Percentiles rank a stretch among this genome's conserved stretches.
Conservation (phyloP, 2,888 invertebrate genomes). For the Drosophila borealis region DNA sequence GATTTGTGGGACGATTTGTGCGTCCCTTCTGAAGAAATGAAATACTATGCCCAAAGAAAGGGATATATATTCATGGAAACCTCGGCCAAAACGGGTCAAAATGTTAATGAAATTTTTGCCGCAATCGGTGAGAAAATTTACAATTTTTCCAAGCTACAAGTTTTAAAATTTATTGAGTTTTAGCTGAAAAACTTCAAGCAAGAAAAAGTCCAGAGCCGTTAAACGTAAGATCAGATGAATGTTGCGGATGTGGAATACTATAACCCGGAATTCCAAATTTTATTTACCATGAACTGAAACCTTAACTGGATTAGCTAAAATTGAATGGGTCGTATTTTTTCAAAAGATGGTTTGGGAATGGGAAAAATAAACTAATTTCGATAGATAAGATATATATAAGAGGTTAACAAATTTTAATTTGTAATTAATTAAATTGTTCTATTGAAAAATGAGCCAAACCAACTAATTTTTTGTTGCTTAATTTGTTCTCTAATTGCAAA, state of each 20-base stretch:
- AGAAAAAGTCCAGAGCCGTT: background rate
- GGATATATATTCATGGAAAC: slow-evolving; percentile 44
- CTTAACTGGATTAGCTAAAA: background rate
- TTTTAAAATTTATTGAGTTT: background rate
- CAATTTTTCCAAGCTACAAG: background rate
- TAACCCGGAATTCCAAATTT: background rate
- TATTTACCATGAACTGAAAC: background rate
- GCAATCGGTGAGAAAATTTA: slow-evolving; percentile 15
- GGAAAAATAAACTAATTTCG: no score
- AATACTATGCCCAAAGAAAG: slow-evolving; percentile 22
- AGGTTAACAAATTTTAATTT: no score
- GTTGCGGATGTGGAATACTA: slow-evolving; percentile 1
- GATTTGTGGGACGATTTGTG: slow-evolving; percentile 23
- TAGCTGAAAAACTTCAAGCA: slow-evolving; percentile 22
- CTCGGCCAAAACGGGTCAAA: slow-evolving; percentile 34
- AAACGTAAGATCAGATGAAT: background rate
- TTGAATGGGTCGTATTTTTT: no score
- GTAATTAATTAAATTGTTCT: no score
- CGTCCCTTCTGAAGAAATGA: slow-evolving; percentile 17
- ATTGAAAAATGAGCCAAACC: no score
- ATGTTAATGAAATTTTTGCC: slow-evolving; percentile 19
- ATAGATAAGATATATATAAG: no score
- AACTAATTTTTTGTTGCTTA: no score
- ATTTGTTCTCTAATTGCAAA: no score
- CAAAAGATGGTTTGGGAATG: no score